phyloP scores from a whole-genome alignment of 2,113 vertebrate genomes.

The Rhea americana region DNA sequence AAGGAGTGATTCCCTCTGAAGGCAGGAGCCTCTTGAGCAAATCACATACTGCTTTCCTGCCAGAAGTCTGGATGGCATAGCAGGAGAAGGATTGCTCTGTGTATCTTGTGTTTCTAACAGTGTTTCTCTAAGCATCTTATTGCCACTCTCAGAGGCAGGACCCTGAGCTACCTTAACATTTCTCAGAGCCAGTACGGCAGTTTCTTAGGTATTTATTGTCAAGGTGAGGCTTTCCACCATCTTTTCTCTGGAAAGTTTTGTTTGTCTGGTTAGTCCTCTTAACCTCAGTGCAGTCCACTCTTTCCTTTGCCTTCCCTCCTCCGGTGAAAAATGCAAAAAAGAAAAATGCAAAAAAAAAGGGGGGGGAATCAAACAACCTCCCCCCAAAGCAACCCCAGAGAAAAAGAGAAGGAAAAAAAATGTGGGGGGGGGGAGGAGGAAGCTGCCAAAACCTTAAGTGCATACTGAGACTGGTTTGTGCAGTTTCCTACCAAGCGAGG shows the following conservation, averaged over 20 bases:
- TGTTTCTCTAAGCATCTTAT: not conserved
- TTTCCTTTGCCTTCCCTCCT: fast-evolving
- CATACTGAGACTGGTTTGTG: not conserved
- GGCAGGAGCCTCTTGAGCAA: not conserved
- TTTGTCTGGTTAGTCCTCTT: not conserved
- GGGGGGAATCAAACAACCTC: no score
- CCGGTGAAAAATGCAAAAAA: not conserved
- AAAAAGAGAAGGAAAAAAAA: not conserved
- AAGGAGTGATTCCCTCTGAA: not conserved
- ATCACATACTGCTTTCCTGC: not conserved
- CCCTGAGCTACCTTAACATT: fast-evolving
- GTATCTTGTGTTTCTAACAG: fast-evolving
- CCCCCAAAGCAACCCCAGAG: no score
- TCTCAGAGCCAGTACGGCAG: not conserved
- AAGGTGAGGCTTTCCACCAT: not conserved
- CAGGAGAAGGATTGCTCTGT: not conserved
- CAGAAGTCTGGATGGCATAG: not conserved
- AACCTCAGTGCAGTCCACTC: fast-evolving
- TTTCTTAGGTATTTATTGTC: not conserved
- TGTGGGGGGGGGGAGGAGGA: not conserved
- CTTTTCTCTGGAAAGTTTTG: not conserved
- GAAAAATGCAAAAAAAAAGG: no score
- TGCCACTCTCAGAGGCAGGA: not conserved
- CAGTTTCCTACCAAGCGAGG: not conserved
- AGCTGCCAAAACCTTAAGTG: not conserved